Conservation (phyloP, 2,888 invertebrate genomes). For the Pimpla rufipes region DNA sequence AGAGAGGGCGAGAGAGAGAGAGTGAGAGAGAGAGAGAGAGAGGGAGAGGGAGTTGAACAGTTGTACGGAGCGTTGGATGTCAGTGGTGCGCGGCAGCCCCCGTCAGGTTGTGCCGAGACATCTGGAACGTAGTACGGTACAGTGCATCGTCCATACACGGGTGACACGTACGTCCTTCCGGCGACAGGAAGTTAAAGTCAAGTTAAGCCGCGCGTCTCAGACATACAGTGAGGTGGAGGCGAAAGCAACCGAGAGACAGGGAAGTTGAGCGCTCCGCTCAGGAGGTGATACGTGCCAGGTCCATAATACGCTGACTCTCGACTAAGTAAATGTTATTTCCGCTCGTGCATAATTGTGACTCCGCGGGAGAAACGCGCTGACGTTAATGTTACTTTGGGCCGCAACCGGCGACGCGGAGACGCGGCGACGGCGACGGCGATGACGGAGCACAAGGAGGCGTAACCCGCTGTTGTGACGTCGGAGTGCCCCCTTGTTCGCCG, state of each 20-base stretch:
- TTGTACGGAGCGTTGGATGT: background rate
- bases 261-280: slow-evolving; percentile 76
- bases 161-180: slow-evolving; percentile 70
- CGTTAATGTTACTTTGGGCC: slow-evolving; percentile 77
- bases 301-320: slow-evolving; percentile 79
- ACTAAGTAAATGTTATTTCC: slow-evolving; percentile 83
- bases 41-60: slow-evolving; percentile 11
- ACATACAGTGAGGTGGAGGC: slow-evolving; percentile 55
- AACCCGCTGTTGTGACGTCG: slow-evolving; percentile 55
- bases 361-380: slow-evolving; percentile 76
- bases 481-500: slow-evolving; percentile 51
- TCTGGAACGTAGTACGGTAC: slow-evolving; percentile 33
- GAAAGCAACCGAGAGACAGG: slow-evolving; percentile 75
- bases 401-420: slow-evolving; percentile 38
- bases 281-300: slow-evolving; percentile 84
- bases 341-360: slow-evolving; percentile 82
- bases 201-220: slow-evolving; percentile 70
- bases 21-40: background rate
- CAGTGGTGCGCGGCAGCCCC: slow-evolving; percentile 1
- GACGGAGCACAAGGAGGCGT: slow-evolving; percentile 50
- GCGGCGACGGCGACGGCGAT: slow-evolving; percentile 29
- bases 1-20: too few relatives aligned
- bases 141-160: slow-evolving; percentile 57
- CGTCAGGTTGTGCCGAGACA: slow-evolving; percentile 43
- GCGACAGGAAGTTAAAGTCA: slow-evolving; percentile 77